Conservation (phyloP, 1,140 invertebrate species). For the Musca vetustissima region DNA sequence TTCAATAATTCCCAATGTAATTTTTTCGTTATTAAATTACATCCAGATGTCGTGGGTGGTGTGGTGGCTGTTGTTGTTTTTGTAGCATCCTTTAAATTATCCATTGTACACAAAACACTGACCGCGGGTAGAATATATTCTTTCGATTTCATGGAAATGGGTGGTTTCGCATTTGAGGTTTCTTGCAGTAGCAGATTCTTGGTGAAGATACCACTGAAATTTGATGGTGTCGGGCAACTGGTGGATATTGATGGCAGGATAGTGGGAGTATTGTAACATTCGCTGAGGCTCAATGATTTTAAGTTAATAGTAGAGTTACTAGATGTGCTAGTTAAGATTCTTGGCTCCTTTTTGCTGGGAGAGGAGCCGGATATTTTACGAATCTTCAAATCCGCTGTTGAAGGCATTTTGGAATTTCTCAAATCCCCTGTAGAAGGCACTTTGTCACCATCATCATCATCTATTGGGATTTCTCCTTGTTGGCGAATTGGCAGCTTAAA, state of each 20-base stretch:
- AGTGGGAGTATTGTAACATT: not conserved
- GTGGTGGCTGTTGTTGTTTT: not conserved
- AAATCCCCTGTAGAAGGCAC: not conserved
- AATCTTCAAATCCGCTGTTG: too few relatives aligned
- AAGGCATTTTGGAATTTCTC: too few relatives aligned
- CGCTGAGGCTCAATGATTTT: not conserved
- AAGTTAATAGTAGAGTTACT: too few relatives aligned
- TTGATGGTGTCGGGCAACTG: not conserved
- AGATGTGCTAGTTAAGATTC: not conserved
- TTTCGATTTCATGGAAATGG: not conserved
- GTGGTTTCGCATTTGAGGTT: not conserved
- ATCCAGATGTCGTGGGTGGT: not conserved
- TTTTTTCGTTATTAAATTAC: constrained; percentile 5
- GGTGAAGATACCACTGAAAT: constrained; percentile 7
- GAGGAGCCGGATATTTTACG: too few relatives aligned
- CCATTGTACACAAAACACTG: constrained; percentile 7
- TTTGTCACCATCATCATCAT: too few relatives aligned
- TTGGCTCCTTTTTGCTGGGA: too few relatives aligned
- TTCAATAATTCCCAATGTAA: constrained; percentile 10
- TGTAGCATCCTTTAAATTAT: constrained; percentile 12
- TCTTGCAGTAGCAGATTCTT: not conserved
- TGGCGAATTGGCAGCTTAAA: too few relatives aligned
- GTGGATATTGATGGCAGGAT: not conserved
- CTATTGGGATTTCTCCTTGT: too few relatives aligned
- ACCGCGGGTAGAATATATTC: not conserved